Base-by-base conservation (phyloP, 2,888 invertebrate species). In the Ommatoiulus sabulosus region DNA sequence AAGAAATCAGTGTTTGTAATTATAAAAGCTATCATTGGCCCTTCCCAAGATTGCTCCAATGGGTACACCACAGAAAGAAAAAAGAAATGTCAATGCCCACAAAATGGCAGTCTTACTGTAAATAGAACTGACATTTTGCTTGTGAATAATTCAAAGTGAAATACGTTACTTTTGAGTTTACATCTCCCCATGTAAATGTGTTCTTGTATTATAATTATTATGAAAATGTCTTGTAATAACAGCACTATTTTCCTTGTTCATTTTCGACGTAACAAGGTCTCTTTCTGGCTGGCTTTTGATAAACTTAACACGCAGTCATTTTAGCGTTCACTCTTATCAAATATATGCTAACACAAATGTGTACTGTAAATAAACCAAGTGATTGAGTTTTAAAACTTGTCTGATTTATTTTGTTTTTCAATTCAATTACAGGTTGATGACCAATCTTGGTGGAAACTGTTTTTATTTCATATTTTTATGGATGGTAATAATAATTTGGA, bases 171-270 rank as follows among this genome's bases (percentile, higher is more conserved):
- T 44, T 86, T 86, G 86, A 86, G 44, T 86, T 86, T 46, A 46
- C 20, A 46, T 44, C 48, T 86, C 44, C 48, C n/a, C 44, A 44
- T 86, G 86, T 48, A 44, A 86, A 86, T 48, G 48, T 86, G 48
- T 86, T 86, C 48, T 48, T 86, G 86, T 86, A 86, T 86, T 86
- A 86, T 44, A 86, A 86, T 46, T 86, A 44, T 44, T 46, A 44
- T 86, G 86, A 20, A 86, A 46, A 44, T 86, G 86, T 86, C 72
- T 87, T 89, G 89, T 63, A 89, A 89, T 89, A 89, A 89, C 86
- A 86, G 89, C 89, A 89, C 85, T 89, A 86, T 86, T 87, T 89
- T 87, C 87, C 87, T 89, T 89, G 89, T 87, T 89, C 87, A 87
- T 89, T 89, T 89, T 24, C 57, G 43, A 87, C 48, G 17, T 17